Percentiles rank a stretch among this genome's conserved stretches.
phyloP scores from a whole-genome alignment of 2,888 invertebrate species.

The Geophilus truncorum region DNA sequence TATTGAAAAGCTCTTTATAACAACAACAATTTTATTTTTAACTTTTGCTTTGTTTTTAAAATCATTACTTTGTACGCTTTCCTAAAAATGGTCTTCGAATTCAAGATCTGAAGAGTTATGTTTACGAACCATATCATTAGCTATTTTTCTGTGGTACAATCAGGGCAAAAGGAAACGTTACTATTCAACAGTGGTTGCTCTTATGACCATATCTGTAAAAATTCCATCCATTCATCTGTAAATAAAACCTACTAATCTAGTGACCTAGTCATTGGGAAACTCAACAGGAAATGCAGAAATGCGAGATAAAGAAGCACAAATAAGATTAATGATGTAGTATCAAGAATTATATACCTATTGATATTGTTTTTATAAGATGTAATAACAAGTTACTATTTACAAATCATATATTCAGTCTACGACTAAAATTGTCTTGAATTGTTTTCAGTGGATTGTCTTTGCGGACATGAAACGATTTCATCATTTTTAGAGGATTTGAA shows the following conservation, averaged over 20 bases:
- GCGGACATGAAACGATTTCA: slow-evolving; percentile 74
- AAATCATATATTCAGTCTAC: background rate
- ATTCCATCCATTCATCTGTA: background rate
- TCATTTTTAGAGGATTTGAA: slow-evolving; percentile 84
- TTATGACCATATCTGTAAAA: slow-evolving; percentile 8
- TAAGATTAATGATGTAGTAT: background rate
- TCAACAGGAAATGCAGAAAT: background rate
- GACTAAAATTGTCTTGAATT: background rate
- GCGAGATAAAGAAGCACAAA: background rate
- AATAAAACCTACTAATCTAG: slow-evolving; percentile 25
- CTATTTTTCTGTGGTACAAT: slow-evolving; percentile 13
- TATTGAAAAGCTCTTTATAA: too few species aligned
- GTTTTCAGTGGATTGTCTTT: slow-evolving; percentile 37
- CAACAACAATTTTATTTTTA: too few species aligned
- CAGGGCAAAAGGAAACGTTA: slow-evolving; percentile 15
- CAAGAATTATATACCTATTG: background rate
- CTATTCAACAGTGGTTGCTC: slow-evolving; percentile 18
- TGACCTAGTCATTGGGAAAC: slow-evolving; percentile 21
- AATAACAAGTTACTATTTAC: background rate
- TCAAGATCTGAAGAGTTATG: background rate
- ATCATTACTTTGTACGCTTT: too few species aligned
- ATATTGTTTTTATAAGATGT: background rate
- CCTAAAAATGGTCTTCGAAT: background rate
- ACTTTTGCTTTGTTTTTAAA: too few species aligned
- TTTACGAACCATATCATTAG: slow-evolving; percentile 7